Base-by-base conservation (phyloP, 2,888 invertebrate species). In the Aquatica leii region DNA sequence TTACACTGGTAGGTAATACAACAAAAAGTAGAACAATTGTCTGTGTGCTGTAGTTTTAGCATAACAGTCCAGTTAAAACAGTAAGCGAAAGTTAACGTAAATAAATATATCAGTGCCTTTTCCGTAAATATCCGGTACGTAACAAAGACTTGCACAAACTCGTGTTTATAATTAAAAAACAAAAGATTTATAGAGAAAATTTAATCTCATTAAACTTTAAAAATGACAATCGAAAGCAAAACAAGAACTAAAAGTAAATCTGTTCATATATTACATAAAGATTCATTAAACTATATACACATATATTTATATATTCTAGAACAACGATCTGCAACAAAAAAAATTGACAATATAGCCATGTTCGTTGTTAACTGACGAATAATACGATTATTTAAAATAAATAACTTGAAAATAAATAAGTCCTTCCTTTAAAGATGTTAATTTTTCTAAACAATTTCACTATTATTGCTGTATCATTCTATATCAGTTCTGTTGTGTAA, bases 401-500 rank as follows among this genome's bases (percentile, higher is more conserved):
- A 3, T 21, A 48, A 48, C n/a, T 40, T n/a, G 3, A 8, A 41
- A 41, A 49, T 24, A 20, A 49, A 21, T 49, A 12, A 49, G 20
- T 17, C 15, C 11, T n/a, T 49, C 2, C 24, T 17, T 21, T 24
- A 21, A n/a, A 24, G 12, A 20, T 21, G 4, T 11, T 49, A 49
- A 18, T 18, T 18, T 9, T 18, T 9, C 1, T 46, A 46, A 48
- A 49, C 24, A 24, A 18, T 18, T 49, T 14, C 14, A n/a, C 55
- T 46, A 55, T 55, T 55, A 55, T 55, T 55, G 55, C 55, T 55
- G 55, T 48, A 41, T 41, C 12, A 37, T 43, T 18, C 21, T 40
- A 46, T 55, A 40, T 53, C 55, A 55, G 55, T 55, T 48, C 55
- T 46, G 31, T 34, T 55, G 43, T 43, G 43, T 34, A 46, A 21